Evolutionary conservation across 2,888 invertebrate species (phyloP).

Genomic region (Holacanthella duospinosa): DNA sequence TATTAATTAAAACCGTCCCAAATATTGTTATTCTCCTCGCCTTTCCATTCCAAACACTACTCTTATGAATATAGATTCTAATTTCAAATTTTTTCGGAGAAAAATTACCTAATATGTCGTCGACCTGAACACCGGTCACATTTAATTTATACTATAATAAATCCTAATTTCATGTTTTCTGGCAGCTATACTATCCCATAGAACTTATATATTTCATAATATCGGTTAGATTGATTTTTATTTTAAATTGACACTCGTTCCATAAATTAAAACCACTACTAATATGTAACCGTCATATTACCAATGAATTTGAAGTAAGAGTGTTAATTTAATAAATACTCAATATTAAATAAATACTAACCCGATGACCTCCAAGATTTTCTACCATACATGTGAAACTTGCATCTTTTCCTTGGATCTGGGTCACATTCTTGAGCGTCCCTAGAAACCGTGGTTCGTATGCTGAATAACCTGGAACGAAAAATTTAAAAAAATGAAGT

Average conservation of each 20-base stretch:
- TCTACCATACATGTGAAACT: slow-evolving; percentile 36
- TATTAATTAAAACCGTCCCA: slow-evolving; percentile 38
- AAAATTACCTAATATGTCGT: background rate
- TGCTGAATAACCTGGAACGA: slow-evolving; percentile 24
- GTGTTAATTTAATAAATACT: no score
- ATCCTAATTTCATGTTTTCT: no score
- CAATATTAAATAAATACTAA: slow-evolving; percentile 18
- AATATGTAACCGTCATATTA: no score
- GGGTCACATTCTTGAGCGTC: slow-evolving; percentile 71
- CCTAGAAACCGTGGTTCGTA: slow-evolving; percentile 70
- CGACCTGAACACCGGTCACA: no score
- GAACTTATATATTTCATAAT: no score
- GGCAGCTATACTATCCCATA: no score
- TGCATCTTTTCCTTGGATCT: slow-evolving; percentile 45
- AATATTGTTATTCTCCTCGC: slow-evolving; percentile 35
- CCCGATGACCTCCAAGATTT: slow-evolving; percentile 34
- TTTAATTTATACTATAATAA: no score
- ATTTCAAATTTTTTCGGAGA: background rate
- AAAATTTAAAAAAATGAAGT: background rate
- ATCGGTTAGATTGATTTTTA: no score
- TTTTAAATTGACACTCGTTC: no score
- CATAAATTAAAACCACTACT: no score
- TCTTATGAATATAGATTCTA: slow-evolving; percentile 29
- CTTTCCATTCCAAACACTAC: slow-evolving; percentile 5
- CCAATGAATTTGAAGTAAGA: no score